These are phyloP conservation scores for Pseudorhombus dupliciocellatus DNA, from an alignment of 2,113 vertebrate species.

Conservation along the genomic window DNA sequence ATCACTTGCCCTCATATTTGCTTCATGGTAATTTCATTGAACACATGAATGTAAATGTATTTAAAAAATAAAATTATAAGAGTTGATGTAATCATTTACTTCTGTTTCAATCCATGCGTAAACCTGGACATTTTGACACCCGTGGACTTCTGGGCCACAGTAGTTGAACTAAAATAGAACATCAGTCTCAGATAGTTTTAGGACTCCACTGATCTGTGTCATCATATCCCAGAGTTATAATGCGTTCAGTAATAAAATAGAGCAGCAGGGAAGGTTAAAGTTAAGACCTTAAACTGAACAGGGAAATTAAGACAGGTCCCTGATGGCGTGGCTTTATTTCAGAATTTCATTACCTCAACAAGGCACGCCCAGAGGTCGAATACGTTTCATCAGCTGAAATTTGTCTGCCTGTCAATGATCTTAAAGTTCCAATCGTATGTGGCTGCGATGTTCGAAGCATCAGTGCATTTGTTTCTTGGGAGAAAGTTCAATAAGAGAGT, in stretches of 20 bases:
- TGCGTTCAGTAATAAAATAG: conserved; percentile 58
- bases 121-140: not conserved
- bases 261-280: conserved; percentile 59
- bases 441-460: conserved; percentile 4
- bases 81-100: not conserved
- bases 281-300: conserved; percentile 63
- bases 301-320: conserved; percentile 69
- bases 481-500: not conserved
- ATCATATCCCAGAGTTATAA: conserved; percentile 49
- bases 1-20: no score
- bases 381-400: conserved; percentile 47
- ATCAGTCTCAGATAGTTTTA: conserved; percentile 1
- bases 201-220: conserved; percentile 41
- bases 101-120: not conserved
- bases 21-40: no score
- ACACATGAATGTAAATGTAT: no score
- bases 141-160: not conserved
- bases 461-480: conserved; percentile 1
- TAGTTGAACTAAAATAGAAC: conserved; percentile 11
- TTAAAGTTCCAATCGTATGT: conserved; percentile 4
- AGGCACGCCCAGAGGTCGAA: conserved; percentile 59
- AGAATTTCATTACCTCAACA: conserved; percentile 66
- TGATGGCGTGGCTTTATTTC: conserved; percentile 60
- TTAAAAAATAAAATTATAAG: no score
- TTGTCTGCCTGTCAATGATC: conserved; percentile 5